These are phyloP conservation scores for Poeciliopsis turrubarensis DNA, from an alignment of 2,113 vertebrate genomes.

Conservation along the genomic window DNA sequence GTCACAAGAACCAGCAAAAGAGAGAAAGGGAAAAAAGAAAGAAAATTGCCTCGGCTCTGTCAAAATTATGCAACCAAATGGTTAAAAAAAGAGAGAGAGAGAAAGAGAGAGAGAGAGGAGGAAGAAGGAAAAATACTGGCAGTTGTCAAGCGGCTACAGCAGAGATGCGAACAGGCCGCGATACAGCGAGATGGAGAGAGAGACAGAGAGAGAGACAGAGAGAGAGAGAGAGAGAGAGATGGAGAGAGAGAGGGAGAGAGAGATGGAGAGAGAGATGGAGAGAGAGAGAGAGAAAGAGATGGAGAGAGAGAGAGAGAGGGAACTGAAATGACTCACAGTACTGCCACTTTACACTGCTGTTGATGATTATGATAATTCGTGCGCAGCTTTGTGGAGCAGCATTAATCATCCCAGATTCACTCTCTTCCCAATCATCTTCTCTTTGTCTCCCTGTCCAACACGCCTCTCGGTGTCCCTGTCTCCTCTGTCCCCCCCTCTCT, in stretches of 20 bases:
- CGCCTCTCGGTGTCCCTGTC: conserved; percentile 40
- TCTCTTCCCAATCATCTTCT: conserved; percentile 55
- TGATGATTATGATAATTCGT: conserved; percentile 75
- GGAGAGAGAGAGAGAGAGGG: conserved; percentile 11
- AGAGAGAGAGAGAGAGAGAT: too few species aligned
- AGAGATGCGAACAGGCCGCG: conserved; percentile 54
- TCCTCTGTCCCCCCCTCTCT: conserved; percentile 61
- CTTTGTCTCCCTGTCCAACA: conserved; percentile 54
- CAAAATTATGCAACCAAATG: conserved; percentile 59
- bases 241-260: too few species aligned
- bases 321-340: conserved; percentile 72
- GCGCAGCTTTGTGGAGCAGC: conserved; percentile 60
- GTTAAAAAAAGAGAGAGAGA: not conserved
- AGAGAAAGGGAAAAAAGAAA: not conserved
- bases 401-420: conserved; percentile 70
- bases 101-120: not conserved
- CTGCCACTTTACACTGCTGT: conserved; percentile 70
- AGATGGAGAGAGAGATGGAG: not conserved
- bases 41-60: conserved; percentile 47
- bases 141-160: conserved; percentile 64
- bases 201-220: too few species aligned
- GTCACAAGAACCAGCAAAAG: conserved; percentile 21
- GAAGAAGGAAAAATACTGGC: conserved; percentile 8
- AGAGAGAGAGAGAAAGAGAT: too few species aligned
- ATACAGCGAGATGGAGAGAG: conserved; percentile 57